A percentile compares a stretch with the other conserved stretches of the same genome.
phyloP scores from a whole-genome alignment of 2,797 vertebrate genomes.

The Chrosomus eos region DNA sequence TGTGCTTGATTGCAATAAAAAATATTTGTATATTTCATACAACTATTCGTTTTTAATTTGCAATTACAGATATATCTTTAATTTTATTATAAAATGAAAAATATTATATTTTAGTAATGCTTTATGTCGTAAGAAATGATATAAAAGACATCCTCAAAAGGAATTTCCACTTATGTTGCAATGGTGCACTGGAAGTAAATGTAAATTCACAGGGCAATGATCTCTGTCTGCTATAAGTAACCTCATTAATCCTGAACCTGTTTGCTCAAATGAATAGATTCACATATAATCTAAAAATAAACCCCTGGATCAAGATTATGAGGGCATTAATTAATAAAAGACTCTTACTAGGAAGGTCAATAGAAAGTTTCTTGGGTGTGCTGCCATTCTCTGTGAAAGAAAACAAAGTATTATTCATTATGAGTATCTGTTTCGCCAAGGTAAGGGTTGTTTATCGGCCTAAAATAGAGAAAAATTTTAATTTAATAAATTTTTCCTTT shows the following conservation, averaged over 20 bases:
- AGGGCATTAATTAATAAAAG: slow-evolving; percentile 59
- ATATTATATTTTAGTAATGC: not conserved
- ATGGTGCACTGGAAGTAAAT: not conserved
- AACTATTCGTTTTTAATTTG: not conserved
- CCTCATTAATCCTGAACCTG: slow-evolving; percentile 10
- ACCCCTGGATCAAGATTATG: slow-evolving; percentile 43
- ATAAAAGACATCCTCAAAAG: not conserved
- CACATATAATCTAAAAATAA: slow-evolving; percentile 50
- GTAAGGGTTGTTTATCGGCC: not conserved
- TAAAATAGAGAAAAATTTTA: not conserved
- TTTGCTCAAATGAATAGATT: slow-evolving; percentile 49
- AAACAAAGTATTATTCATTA: slow-evolving; percentile 74
- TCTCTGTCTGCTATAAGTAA: not conserved
- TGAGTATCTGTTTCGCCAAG: slow-evolving; percentile 50
- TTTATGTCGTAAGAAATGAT: not conserved
- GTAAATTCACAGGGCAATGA: not conserved
- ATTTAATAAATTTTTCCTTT: not conserved
- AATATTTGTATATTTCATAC: not conserved
- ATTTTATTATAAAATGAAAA: not conserved
- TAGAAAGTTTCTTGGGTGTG: slow-evolving; percentile 82
- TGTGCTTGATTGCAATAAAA: not conserved
- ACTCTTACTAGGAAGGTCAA: slow-evolving; percentile 84
- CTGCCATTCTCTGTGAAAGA: slow-evolving; percentile 80
- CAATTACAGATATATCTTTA: not conserved
- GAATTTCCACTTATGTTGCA: not conserved